Base-by-base conservation (phyloP, 92 coral and sea anemone genomes). In the Pocillopora grandis region DNA sequence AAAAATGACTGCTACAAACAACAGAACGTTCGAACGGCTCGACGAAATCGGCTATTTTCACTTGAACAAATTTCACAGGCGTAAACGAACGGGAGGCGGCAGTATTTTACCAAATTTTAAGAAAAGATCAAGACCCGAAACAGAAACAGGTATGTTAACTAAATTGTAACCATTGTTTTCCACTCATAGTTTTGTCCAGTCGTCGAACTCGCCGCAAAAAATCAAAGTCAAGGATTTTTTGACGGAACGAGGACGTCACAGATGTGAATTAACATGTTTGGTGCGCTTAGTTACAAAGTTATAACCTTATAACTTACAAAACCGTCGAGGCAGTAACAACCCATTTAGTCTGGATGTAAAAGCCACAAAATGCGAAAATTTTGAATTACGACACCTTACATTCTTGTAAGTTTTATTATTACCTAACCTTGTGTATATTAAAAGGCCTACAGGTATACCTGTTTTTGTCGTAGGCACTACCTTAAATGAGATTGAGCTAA, bases 391-490 rank as follows among this genome's bases (percentile, higher is more conserved):
- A 67, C 23, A 56, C 75, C 73, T 52, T 80, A 80, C 17, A 55
- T 80, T 52, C 31, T 66, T 12, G 84, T 80, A 80, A 78, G 83
- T 78, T 78, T 78, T 65, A 78, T 80, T 80, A 80, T 75, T 66
- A 80, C 27, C 27, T 23, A 80, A 80, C 84, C 56, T 55, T 66
- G 84, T 80, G 75, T 80, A 80, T 55, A 23, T 23, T 23, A 23
- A 77, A 80, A 52, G 75, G 56, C 75, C 75, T 21, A 80, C 63
- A 66, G 56, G 84, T 80, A 67, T 66, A 80, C 66, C 75, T 80
- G 84, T 58, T 80, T 80, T 65, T 79, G 76, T 66, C 65, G 75
- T 80, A 67, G 84, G 84, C 68, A 67, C 84, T 80, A 66, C 84
- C 84, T 80, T 66, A 49, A 55, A 80, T 55, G 84, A 67, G 62